Conservation (phyloP, 2,797 vertebrate genomes). For the Merluccius polli region DNA sequence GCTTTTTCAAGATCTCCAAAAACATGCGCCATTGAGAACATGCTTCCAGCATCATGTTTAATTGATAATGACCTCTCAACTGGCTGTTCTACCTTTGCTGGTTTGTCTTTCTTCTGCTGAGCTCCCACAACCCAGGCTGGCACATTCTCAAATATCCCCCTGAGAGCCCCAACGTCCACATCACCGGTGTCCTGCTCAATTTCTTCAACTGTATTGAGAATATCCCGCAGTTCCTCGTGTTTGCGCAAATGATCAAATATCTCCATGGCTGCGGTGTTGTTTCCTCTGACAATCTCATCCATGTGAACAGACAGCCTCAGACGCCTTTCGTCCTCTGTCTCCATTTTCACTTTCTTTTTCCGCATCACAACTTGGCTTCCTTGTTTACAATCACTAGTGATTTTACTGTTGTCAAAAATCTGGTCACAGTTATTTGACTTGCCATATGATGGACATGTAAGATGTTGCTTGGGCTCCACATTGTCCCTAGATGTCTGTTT, state of each 20-base stretch:
- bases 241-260: conserved; percentile 83
- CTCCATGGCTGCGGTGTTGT: conserved; percentile 77
- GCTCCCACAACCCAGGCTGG: conserved; percentile 75
- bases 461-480: conserved; percentile 18
- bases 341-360: conserved; percentile 60
- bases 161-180: conserved; percentile 78
- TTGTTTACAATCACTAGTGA: background rate
- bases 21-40: conserved; percentile 78
- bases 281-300: conserved; percentile 87
- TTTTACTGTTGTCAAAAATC: conserved; percentile 25
- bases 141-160: conserved; percentile 79
- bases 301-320: conserved; percentile 87
- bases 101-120: conserved; percentile 50
- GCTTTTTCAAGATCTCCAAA: conserved; percentile 90
- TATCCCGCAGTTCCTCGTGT: conserved; percentile 82
- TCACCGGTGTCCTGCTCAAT: conserved; percentile 80
- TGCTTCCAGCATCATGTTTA: conserved; percentile 60
- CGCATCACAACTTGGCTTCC: conserved; percentile 67
- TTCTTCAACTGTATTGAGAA: conserved; percentile 81
- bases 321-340: conserved; percentile 78
- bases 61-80: conserved; percentile 35
- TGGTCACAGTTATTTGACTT: conserved; percentile 21
- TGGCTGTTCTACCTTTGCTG: conserved; percentile 37
- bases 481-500: conserved; percentile 20
- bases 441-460: background rate